Evolutionary conservation across 37 sponge, comb jelly and placozoan species (phyloP), one percentile per base, ranked within the genome.

Genomic region (Chondrosia reniformis): DNA sequence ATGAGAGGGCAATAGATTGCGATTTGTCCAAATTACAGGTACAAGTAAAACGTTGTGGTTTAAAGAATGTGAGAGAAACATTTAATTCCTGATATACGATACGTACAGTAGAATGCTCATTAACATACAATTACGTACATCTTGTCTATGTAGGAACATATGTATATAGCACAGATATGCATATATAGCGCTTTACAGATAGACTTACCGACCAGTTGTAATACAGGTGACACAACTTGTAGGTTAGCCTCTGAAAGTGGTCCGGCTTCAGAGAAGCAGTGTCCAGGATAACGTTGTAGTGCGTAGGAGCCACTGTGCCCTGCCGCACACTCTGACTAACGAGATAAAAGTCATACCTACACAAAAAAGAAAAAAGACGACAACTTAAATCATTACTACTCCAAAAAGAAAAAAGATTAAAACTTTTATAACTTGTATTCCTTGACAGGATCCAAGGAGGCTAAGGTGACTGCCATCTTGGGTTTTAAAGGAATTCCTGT

Each of bases 261-360:
- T 98, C 95, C 19, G 99, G 95, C 17, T 77, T 87, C 19, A 98
- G 85, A 4, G 86, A 86, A 6, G 87, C 75, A 9, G 84, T 80
- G 81, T 96, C 97, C 55, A 75, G 72, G n/a, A 99, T 81, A 10
- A 99, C 94, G 37, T 91, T 91, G 86, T 94, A 99, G 83, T 95
- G 96, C 10, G 97, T 93, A 33, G 99, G 99, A 15, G 90, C 84
- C 17, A 95, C 96, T 0, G 99, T 95, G 3, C 99, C 99, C 73
- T 95, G 96, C 31, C 90, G 86, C 15, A 95, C 99, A 71, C 81
- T 65, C 82, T 99, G 99, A 31, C 90, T 91, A 37, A 93, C 96
- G n/a, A 99, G 76, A 79, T 92, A 99, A 87, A 93, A 99, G 80
- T 99, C 99, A 59, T 96, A 96, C 94, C 94, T 94, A 19, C 33